phyloP scores from a whole-genome alignment of 2,113 vertebrate genomes.

The Alethe castanea region DNA sequence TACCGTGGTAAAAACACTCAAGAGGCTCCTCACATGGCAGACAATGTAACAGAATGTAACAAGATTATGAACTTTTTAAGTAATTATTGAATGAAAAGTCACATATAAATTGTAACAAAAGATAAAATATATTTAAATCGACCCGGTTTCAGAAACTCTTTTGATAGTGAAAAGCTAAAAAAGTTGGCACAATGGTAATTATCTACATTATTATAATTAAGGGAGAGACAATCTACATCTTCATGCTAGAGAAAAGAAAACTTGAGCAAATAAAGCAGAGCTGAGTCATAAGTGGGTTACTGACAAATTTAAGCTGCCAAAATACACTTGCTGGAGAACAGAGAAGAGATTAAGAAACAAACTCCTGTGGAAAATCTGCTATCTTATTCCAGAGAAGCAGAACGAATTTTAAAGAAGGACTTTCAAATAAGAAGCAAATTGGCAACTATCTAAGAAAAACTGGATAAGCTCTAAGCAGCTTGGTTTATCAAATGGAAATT shows the following conservation, averaged over 20 bases:
- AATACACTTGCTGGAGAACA: slow-evolving; percentile 2
- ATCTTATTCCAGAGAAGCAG: slow-evolving; percentile 50
- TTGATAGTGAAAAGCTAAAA: neutral
- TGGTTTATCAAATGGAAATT: slow-evolving; percentile 47
- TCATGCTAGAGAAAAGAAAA: neutral
- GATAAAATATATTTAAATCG: neutral
- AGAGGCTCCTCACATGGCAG: neutral
- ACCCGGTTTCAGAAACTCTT: neutral
- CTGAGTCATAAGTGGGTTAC: slow-evolving; percentile 18
- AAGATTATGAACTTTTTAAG: neutral
- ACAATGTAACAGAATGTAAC: neutral
- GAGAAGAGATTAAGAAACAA: slow-evolving; percentile 37
- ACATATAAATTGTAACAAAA: neutral
- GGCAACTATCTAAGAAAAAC: slow-evolving; percentile 41
- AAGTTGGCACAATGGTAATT: neutral
- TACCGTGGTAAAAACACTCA: neutral
- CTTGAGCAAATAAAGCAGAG: neutral
- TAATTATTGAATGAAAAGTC: neutral
- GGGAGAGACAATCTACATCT: neutral
- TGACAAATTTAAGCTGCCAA: slow-evolving; percentile 34
- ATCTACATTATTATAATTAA: slow-evolving; percentile 25
- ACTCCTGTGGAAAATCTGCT: slow-evolving; percentile 47
- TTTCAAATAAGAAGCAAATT: slow-evolving; percentile 47
- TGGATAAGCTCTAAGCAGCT: slow-evolving; percentile 37
- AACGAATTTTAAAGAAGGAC: slow-evolving; percentile 28